Evolutionary conservation across 2,113 vertebrate species (phyloP).

Genomic region (Pedetes capensis): DNA sequence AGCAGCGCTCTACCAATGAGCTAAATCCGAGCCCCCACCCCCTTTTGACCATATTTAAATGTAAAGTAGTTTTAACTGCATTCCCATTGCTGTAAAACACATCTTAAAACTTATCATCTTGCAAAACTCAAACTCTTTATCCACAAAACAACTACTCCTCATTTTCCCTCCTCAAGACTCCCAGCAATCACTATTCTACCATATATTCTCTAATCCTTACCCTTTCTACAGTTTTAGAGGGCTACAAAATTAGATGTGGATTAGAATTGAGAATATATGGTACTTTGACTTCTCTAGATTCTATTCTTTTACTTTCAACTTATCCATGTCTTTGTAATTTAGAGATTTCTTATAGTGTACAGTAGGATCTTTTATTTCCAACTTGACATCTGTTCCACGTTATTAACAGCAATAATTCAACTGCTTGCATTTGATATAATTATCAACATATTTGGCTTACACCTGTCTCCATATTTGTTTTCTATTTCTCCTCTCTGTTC

Average conservation of each 20-base stretch:
- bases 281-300: background rate
- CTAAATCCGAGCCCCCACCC: no score
- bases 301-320: background rate
- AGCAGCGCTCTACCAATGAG: no score
- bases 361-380: background rate
- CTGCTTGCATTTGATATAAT: background rate
- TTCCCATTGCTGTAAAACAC: background rate
- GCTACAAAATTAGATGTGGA: no score
- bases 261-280: no score
- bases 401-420: background rate
- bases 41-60: background rate
- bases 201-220: no score
- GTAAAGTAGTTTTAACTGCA: background rate
- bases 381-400: background rate
- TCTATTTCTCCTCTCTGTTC: background rate
- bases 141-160: background rate
- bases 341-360: background rate
- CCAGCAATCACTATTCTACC: background rate
- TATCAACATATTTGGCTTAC: background rate
- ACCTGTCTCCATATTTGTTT: background rate
- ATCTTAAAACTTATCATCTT: background rate
- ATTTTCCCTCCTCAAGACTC: background rate
- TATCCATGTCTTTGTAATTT: background rate
- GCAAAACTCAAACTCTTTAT: background rate
- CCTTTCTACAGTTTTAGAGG: no score